Conservation (phyloP, 2,888 invertebrate genomes). For the Chymomyza fuscimana region DNA sequence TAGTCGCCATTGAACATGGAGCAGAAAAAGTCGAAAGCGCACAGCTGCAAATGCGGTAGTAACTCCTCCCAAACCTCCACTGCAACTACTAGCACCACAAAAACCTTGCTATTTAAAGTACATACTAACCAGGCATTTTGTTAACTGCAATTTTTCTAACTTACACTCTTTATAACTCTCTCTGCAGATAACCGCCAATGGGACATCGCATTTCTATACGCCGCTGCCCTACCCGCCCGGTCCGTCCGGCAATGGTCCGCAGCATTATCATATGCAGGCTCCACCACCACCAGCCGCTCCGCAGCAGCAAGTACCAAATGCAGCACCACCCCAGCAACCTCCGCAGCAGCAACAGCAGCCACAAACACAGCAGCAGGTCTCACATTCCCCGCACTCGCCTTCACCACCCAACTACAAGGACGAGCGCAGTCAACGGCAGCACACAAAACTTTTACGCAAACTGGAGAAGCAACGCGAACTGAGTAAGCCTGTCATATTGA, state of each 20-base stretch:
- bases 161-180: neutral
- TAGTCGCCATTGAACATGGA: neutral
- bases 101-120: neutral
- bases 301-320: constrained; percentile 37
- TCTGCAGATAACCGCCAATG: constrained; percentile 85
- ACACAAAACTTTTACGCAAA: constrained; percentile 88
- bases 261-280: constrained; percentile 74
- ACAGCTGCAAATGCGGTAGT: neutral
- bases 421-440: constrained; percentile 88
- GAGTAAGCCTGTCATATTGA: constrained; percentile 78
- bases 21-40: neutral
- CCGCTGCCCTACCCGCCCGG: constrained; percentile 82
- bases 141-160: neutral
- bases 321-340: constrained; percentile 45
- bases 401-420: constrained; percentile 87
- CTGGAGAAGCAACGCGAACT: constrained; percentile 85
- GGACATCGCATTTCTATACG: constrained; percentile 86
- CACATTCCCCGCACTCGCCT: constrained; percentile 86
- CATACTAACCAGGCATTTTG: neutral
- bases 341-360: constrained; percentile 74
- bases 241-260: constrained; percentile 78
- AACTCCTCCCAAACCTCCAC: neutral
- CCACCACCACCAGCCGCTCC: constrained; percentile 61
- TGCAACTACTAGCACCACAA: neutral
- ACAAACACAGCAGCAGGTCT: constrained; percentile 60